Conservation (phyloP, 1,140 invertebrate species). For the Meteorus sp. region DNA sequence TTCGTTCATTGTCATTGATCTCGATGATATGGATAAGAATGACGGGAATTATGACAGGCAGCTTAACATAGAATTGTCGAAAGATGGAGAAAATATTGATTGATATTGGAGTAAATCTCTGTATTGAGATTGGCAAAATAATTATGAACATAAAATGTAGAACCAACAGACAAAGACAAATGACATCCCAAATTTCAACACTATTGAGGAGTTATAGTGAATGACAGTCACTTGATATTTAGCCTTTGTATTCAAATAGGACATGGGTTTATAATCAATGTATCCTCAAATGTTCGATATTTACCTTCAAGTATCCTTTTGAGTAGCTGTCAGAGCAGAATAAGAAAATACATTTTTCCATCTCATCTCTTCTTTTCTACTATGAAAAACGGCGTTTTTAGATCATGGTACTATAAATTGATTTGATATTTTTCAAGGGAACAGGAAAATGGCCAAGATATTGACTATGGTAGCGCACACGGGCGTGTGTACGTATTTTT, state of each 20-base stretch:
- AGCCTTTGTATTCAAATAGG: not conserved
- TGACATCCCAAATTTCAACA: no score
- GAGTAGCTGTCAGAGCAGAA: not conserved
- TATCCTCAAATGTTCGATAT: conserved; percentile 1
- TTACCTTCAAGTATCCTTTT: not conserved
- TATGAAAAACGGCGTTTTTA: not conserved
- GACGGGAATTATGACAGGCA: no score
- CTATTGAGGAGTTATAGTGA: not conserved
- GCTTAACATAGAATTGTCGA: no score
- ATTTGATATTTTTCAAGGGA: not conserved
- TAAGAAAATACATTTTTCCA: not conserved
- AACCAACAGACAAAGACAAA: no score
- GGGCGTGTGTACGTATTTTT: no score
- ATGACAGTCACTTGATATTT: not conserved
- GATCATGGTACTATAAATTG: no score
- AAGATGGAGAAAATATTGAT: no score
- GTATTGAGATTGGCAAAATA: no score
- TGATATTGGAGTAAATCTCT: no score
- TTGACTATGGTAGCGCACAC: not conserved
- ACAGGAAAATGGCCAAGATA: not conserved
- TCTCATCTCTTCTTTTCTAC: not conserved
- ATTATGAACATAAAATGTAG: no score
- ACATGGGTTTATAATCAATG: not conserved
- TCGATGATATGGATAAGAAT: no score
- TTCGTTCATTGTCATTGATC: no score